Percentiles rank a stretch among this genome's conserved stretches.
phyloP scores from a whole-genome alignment of 2,113 vertebrate species.

The Oxygymnocypris stewartii region DNA sequence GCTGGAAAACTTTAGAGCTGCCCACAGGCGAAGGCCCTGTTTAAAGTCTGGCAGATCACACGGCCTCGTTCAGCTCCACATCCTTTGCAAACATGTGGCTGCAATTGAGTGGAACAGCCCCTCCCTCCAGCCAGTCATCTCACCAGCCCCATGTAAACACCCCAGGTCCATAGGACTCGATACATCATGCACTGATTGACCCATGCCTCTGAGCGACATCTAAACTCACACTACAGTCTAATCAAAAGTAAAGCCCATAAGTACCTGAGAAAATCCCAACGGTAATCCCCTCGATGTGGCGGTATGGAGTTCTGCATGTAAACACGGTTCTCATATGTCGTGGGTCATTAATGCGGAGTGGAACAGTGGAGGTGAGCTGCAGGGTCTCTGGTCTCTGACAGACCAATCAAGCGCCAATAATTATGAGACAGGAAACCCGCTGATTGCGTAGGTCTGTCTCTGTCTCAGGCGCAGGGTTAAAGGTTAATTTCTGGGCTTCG shows the following conservation, averaged over 20 bases:
- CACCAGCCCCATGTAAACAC: conserved; percentile 54
- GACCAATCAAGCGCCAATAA: conserved; percentile 48
- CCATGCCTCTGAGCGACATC: conserved; percentile 42
- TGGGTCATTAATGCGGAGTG: conserved; percentile 25
- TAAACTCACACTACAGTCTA: conserved; percentile 44
- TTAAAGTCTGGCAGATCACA: conserved; percentile 55
- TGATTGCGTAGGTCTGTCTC: conserved; percentile 46
- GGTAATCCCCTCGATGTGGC: not conserved
- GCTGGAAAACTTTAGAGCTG: conserved; percentile 56
- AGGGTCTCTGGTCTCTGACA: conserved; percentile 39
- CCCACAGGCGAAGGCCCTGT: conserved; percentile 53
- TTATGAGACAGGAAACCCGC: conserved; percentile 55
- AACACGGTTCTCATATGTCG: conserved; percentile 31
- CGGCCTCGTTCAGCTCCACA: conserved; percentile 55
- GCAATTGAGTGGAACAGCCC: conserved; percentile 58
- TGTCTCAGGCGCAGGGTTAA: conserved; percentile 35
- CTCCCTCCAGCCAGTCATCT: conserved; percentile 46
- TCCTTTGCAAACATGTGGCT: conserved; percentile 60
- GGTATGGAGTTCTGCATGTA: not conserved
- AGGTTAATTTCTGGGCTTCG: conserved; percentile 41
- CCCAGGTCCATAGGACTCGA: conserved; percentile 28
- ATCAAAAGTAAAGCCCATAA: conserved; percentile 49
- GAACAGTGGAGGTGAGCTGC: not conserved
- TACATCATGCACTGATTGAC: conserved; percentile 51
- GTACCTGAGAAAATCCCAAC: conserved; percentile 31